A percentile compares a stretch with the other conserved stretches of the same genome.
Conservation (phyloP, 2,888 invertebrate genomes). For the Melanostoma mellinum region DNA sequence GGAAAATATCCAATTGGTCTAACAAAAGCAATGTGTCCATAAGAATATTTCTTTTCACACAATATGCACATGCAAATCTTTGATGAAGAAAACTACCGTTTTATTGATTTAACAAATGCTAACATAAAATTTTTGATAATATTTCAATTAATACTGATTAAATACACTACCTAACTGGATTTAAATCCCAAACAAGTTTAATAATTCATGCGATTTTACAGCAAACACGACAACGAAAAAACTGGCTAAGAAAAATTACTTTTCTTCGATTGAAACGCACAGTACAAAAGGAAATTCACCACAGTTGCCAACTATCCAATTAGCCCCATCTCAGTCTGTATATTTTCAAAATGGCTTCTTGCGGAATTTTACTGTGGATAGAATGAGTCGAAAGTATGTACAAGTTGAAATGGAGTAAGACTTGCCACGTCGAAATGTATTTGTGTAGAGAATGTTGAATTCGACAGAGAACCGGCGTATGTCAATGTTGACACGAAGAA, state of each 20-base stretch:
- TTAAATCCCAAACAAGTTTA: slow-evolving; percentile 51
- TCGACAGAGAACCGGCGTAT: slow-evolving; percentile 58
- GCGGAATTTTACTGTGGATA: slow-evolving; percentile 28
- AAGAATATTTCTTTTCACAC: slow-evolving; percentile 12
- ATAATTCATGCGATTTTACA: slow-evolving; percentile 61
- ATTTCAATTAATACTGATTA: slow-evolving; percentile 38
- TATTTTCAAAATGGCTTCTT: slow-evolving; percentile 70
- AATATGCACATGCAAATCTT: slow-evolving; percentile 41
- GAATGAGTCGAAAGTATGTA: slow-evolving; percentile 25
- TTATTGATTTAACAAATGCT: slow-evolving; percentile 33
- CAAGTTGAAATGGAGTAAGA: slow-evolving; percentile 45
- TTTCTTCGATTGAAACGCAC: slow-evolving; percentile 66
- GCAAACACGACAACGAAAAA: slow-evolving; percentile 71
- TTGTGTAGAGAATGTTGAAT: slow-evolving; percentile 65
- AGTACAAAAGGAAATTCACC: slow-evolving; percentile 65
- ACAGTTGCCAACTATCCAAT: slow-evolving; percentile 62
- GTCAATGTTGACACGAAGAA: slow-evolving; percentile 38
- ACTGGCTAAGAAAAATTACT: slow-evolving; percentile 65
- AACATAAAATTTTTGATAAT: slow-evolving; percentile 35
- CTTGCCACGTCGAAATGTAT: slow-evolving; percentile 70
- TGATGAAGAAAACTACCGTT: slow-evolving; percentile 24
- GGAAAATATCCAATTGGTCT: slow-evolving; percentile 39
- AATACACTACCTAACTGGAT: slow-evolving; percentile 47
- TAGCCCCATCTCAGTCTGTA: slow-evolving; percentile 49
- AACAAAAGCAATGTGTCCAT: slow-evolving; percentile 38